Conservation (phyloP, 2,797 vertebrate species). For the Hirundo rustica region DNA sequence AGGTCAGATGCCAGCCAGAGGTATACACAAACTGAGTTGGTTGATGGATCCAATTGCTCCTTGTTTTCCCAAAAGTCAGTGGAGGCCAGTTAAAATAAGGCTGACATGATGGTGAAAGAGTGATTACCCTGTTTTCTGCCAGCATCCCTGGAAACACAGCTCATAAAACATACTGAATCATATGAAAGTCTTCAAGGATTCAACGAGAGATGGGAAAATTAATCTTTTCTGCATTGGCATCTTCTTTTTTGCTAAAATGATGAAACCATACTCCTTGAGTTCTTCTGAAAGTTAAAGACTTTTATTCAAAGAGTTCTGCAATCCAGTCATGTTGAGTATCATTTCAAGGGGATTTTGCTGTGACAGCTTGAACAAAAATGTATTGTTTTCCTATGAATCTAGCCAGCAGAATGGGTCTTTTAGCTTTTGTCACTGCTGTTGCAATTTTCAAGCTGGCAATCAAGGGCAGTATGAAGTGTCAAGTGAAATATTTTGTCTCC, state of each 20-base stretch:
- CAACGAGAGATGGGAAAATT: background rate
- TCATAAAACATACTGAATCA: conserved; percentile 46
- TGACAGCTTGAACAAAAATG: conserved; percentile 34
- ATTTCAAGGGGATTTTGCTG: background rate
- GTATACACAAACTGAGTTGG: background rate
- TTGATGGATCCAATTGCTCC: background rate
- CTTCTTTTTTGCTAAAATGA: background rate
- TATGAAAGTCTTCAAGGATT: conserved; percentile 45
- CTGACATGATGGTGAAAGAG: conserved; percentile 39
- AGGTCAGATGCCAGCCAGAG: background rate
- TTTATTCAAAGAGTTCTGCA: conserved; percentile 48
- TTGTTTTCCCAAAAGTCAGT: background rate
- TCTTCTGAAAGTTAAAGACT: conserved; percentile 20
- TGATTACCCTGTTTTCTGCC: conserved; percentile 6
- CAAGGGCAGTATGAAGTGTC: conserved; percentile 4
- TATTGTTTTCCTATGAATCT: conserved; percentile 25
- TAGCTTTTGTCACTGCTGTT: conserved; percentile 24
- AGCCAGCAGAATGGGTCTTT: background rate
- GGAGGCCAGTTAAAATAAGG: conserved; percentile 33
- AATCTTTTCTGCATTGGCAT: conserved; percentile 20
- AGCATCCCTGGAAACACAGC: conserved; percentile 14
- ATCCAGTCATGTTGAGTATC: conserved; percentile 40
- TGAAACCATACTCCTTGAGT: background rate
- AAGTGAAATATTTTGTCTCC: conserved; percentile 2
- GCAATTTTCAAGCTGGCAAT: conserved; percentile 44